These are phyloP conservation scores for Urocyon cinereoargenteus DNA, from an alignment of 2,797 vertebrate species.

Conservation along the genomic window DNA sequence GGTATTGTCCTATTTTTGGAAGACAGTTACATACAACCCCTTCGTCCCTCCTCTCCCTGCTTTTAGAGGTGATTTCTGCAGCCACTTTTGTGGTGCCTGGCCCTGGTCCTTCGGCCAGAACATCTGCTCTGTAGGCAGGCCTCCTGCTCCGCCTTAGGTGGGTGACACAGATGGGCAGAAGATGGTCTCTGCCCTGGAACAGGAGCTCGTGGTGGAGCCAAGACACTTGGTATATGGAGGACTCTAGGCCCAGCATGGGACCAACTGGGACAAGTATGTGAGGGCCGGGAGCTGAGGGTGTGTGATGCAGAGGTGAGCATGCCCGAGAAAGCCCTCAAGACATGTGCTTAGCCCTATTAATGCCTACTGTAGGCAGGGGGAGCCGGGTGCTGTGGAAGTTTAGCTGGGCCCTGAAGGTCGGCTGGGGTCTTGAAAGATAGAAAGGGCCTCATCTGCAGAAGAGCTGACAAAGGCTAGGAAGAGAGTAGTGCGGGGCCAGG, in stretches of 20 bases:
- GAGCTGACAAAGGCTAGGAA: background rate
- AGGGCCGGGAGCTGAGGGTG: background rate
- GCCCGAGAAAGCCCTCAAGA: background rate
- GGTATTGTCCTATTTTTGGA: background rate
- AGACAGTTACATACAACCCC: background rate
- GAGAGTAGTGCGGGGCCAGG: background rate
- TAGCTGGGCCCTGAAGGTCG: background rate
- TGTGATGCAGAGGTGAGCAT: background rate
- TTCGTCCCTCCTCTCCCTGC: too few relatives aligned
- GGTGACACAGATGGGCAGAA: background rate
- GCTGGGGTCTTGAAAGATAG: background rate
- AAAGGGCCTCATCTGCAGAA: background rate
- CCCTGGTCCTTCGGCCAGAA: background rate
- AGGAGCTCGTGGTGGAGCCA: background rate
- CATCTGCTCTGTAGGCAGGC: background rate
- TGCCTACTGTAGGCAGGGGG: accelerated
- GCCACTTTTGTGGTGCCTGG: background rate
- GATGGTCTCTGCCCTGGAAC: background rate
- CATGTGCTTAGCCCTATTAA: background rate
- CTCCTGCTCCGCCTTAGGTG: background rate
- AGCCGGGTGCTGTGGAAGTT: background rate
- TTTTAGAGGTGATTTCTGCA: background rate
- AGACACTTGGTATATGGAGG: background rate
- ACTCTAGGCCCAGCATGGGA: background rate
- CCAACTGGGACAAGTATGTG: accelerated